Base-by-base conservation (phyloP, 2,888 invertebrate genomes). In the Drosophila atripex region DNA sequence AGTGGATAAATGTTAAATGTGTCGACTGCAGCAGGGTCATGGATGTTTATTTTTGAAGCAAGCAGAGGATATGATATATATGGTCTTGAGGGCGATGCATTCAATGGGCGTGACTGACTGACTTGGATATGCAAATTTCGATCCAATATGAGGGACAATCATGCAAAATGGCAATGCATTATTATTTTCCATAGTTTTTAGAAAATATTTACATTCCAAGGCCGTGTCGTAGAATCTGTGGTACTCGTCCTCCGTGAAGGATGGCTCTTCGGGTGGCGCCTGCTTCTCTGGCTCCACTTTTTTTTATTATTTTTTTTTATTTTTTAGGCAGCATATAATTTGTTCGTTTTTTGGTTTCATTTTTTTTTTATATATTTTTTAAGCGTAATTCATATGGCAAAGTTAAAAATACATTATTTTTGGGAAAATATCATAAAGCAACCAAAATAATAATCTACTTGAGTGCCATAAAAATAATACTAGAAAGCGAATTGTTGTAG, bases 141-240 rank as follows among this genome's bases (percentile, higher is more conserved):
- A 30, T 50, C 51, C 56, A 30, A 45, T 21, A 23, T 58, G 25
- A 39, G 25, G 51, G 45, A 57, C 73, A 59, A 51, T 55, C 70
- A 41, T 63, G 47, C 35, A 28, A 63, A 38, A 64, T 52, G 60
- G 32, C 60, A 57, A 57, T 61, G 60, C 60, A 57, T 61, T 41
- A 47, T 21, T n/a, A 12, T 9, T 35, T 23, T 50, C 21, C 21
- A 11, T 43, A 43, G 11, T 43, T 43, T 16, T 57, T 25, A n/a
- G 57, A 57, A 57, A 69, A 90, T 90, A 90, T 90, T 92, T 95
- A 95, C 95, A 95, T 94, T 96, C 96, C 84, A 96, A 93, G 90
- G 95, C 94, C 90, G 94, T 94, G 92, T 95, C 95, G 93, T 94
- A 95, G 92, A 95, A 95, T 92, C 95, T 95, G 91, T 95, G 95